These are phyloP conservation scores for Drosophila burlai DNA, from an alignment of 1,140 invertebrate species.

Conservation along the genomic window DNA sequence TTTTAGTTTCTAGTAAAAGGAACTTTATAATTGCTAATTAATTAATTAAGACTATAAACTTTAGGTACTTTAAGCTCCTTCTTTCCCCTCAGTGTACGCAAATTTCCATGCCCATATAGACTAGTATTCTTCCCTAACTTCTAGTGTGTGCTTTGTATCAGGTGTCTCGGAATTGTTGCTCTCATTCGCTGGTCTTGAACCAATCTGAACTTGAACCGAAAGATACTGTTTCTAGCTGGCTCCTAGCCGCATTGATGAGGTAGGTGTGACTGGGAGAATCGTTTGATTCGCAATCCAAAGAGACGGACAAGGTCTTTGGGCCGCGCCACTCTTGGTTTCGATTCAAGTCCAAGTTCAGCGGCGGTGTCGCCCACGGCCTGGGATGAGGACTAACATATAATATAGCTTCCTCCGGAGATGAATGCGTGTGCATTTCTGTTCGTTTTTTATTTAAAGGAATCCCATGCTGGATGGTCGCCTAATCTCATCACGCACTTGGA, in stretches of 20 bases:
- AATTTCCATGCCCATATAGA: not conserved
- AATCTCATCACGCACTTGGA: conserved; percentile 42
- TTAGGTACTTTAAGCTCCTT: not conserved
- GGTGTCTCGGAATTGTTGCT: conserved; percentile 12
- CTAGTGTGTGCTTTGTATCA: conserved; percentile 14
- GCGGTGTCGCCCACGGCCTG: conserved; percentile 22
- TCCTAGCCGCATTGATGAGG: conserved; percentile 20
- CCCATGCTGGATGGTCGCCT: conserved; percentile 25
- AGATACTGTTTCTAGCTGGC: conserved; percentile 64
- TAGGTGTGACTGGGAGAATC: conserved; percentile 24
- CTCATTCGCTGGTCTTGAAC: conserved; percentile 33
- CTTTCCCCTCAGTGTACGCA: not conserved
- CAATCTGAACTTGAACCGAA: conserved; percentile 70
- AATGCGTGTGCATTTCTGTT: conserved; percentile 16
- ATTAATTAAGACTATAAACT: too few species aligned
- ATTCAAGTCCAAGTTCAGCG: conserved; percentile 51
- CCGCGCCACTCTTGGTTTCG: conserved; percentile 46
- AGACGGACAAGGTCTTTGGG: conserved; percentile 45
- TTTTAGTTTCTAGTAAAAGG: too few species aligned
- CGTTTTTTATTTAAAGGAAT: conserved; percentile 32
- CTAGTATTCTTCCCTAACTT: not conserved
- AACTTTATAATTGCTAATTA: too few species aligned
- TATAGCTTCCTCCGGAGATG: conserved; percentile 11
- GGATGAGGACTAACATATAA: not conserved
- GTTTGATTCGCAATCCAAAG: conserved; percentile 44